These are phyloP conservation scores for Cyclophora albipunctata DNA, from an alignment of 2,888 invertebrate species.

Conservation along the genomic window DNA sequence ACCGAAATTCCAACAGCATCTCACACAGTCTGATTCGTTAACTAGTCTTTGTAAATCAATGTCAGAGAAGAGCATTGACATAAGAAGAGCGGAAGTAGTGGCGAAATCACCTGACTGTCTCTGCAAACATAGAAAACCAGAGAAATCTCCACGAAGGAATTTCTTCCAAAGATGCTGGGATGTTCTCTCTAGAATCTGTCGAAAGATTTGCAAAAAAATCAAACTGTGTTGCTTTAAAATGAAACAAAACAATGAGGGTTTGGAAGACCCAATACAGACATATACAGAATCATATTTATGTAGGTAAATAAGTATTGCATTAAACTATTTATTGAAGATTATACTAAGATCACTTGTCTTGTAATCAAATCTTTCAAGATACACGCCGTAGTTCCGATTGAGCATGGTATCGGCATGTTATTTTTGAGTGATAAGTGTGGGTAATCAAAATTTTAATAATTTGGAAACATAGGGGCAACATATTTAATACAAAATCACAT, in stretches of 20 bases:
- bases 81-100: constrained; percentile 32
- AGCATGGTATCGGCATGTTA: too few species aligned
- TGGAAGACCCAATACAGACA: constrained; percentile 25
- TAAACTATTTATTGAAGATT: neutral
- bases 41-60: constrained; percentile 43
- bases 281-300: constrained; percentile 45
- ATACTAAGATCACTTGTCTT: too few species aligned
- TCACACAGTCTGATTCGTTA: constrained; percentile 40
- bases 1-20: constrained; percentile 48
- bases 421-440: too few species aligned
- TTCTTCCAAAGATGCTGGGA: constrained; percentile 28
- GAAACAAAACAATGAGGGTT: constrained; percentile 11
- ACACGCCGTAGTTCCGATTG: too few species aligned
- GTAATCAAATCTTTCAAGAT: too few species aligned
- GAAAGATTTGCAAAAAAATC: constrained; percentile 28
- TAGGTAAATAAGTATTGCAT: constrained; percentile 43
- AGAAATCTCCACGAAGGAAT: constrained; percentile 21
- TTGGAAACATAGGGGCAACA: too few species aligned
- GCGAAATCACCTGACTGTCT: constrained; percentile 53
- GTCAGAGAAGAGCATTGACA: constrained; percentile 31
- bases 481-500: too few species aligned
- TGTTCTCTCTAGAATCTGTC: constrained; percentile 22
- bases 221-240: constrained; percentile 25
- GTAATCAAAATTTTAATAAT: too few species aligned
- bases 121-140: constrained; percentile 35